Conservation (phyloP, 2,888 invertebrate species). For the Cephus rjabovi region DNA sequence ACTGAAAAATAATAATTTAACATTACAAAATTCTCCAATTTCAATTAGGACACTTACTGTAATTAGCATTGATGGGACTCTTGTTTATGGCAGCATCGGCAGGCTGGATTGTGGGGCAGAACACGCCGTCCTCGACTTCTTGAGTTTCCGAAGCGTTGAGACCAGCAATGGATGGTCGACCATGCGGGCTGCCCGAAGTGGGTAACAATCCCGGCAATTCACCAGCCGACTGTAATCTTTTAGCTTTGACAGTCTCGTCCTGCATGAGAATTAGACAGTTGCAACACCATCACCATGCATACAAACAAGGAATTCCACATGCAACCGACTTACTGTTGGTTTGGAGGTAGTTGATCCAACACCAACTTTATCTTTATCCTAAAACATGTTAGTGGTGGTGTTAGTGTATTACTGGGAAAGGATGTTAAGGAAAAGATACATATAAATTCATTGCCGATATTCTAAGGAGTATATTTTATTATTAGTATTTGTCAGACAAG, state of each 20-base stretch:
- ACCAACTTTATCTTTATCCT: conserved; percentile 57
- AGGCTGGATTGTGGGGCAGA: conserved; percentile 37
- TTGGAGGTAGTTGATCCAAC: conserved; percentile 60
- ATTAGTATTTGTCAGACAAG: conserved; percentile 18
- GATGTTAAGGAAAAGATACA: not conserved
- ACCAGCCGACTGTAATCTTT: conserved; percentile 54
- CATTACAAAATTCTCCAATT: not conserved
- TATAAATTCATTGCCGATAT: conserved; percentile 37
- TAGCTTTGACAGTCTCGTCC: conserved; percentile 54
- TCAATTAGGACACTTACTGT: conserved; percentile 40
- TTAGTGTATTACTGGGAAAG: conserved; percentile 31
- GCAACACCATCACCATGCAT: not conserved
- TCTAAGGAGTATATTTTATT: conserved; percentile 14
- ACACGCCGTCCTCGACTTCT: conserved; percentile 53
- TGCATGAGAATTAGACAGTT: conserved; percentile 27
- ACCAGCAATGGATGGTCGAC: conserved; percentile 54
- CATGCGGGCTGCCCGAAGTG: conserved; percentile 48
- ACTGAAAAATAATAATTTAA: conserved; percentile 33
- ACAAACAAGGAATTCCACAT: not conserved
- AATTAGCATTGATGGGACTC: conserved; percentile 51
- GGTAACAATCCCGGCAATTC: conserved; percentile 48
- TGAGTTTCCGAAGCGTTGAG: conserved; percentile 49
- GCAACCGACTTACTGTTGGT: conserved; percentile 55
- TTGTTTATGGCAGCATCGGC: conserved; percentile 51
- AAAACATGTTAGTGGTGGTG: conserved; percentile 42